Evolutionary conservation across 2,113 vertebrate species (phyloP).

Genomic region (Loxodonta africana): DNA sequence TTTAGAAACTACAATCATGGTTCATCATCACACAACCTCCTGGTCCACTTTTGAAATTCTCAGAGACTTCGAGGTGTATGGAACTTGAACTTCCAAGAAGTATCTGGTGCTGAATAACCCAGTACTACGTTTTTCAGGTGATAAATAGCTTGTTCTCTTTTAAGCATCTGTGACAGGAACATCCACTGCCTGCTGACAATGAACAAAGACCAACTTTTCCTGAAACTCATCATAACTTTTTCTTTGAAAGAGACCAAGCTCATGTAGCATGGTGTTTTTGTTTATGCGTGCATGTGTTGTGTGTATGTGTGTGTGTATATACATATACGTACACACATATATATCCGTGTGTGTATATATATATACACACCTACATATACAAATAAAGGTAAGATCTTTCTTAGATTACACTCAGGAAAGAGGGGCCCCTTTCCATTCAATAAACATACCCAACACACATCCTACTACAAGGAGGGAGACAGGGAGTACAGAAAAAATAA

Average conservation of each 20-base stretch:
- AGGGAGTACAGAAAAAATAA: background rate
- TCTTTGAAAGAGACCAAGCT: slow-evolving; percentile 43
- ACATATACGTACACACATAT: too few species aligned
- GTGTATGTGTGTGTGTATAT: too few species aligned
- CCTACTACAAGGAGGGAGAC: background rate
- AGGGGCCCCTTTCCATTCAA: background rate
- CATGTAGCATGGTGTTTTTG: background rate
- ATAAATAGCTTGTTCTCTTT: slow-evolving; percentile 63
- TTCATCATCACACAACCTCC: slow-evolving; percentile 18
- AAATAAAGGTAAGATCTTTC: slow-evolving; percentile 19
- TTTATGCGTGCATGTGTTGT: too few species aligned
- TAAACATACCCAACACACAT: background rate
- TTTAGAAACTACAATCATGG: slow-evolving; percentile 9
- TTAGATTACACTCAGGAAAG: background rate
- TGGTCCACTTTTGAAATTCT: slow-evolving; percentile 44
- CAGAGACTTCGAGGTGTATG: background rate
- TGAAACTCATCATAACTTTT: slow-evolving; percentile 63
- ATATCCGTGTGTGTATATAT: too few species aligned
- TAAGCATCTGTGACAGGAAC: slow-evolving; percentile 68
- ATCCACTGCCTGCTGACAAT: slow-evolving; percentile 50
- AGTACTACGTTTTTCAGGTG: slow-evolving; percentile 46
- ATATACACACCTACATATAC: too few species aligned
- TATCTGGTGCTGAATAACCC: slow-evolving; percentile 47
- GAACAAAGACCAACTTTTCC: slow-evolving; percentile 73
- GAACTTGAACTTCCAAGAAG: slow-evolving; percentile 67